Conservation (phyloP, 2,888 invertebrate genomes). For the Aplocera efformata region DNA sequence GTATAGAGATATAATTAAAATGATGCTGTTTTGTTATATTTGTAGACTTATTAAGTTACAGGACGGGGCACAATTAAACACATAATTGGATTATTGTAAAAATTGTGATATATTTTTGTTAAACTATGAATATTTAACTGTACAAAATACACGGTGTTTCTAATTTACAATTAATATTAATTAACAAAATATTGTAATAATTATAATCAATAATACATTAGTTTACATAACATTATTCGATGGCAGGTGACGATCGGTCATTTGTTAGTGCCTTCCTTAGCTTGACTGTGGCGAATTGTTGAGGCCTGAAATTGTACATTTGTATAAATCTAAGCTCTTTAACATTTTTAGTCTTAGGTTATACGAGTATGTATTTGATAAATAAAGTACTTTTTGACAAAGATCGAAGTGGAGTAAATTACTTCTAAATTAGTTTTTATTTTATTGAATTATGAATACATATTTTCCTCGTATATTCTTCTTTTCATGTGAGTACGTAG, state of each 20-base stretch:
- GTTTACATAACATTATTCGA: conserved; percentile 70
- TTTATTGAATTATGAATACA: no score
- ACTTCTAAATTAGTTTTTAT: no score
- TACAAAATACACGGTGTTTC: conserved; percentile 77
- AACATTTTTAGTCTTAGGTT: conserved; percentile 1
- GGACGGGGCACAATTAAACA: conserved; percentile 53
- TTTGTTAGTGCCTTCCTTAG: conserved; percentile 92
- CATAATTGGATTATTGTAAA: conserved; percentile 63
- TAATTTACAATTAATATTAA: conserved; percentile 76
- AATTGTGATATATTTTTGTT: conserved; percentile 80
- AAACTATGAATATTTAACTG: conserved; percentile 80
- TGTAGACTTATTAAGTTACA: no score
- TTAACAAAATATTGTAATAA: conserved; percentile 74
- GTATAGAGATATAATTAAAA: no score
- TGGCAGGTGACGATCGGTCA: conserved; percentile 90
- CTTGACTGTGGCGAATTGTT: conserved; percentile 94
- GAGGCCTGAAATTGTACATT: conserved; percentile 83
- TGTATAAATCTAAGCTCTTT: conserved; percentile 5
- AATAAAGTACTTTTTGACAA: no score
- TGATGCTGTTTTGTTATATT: no score
- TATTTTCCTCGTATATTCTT: no score
- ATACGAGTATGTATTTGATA: no score
- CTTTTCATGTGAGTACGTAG: no score
- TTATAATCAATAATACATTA: conserved; percentile 42
- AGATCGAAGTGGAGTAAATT: no score